Percentiles rank a stretch among this genome's conserved stretches.
phyloP scores from a whole-genome alignment of 2,113 vertebrate species.

The Amia ocellicauda region DNA sequence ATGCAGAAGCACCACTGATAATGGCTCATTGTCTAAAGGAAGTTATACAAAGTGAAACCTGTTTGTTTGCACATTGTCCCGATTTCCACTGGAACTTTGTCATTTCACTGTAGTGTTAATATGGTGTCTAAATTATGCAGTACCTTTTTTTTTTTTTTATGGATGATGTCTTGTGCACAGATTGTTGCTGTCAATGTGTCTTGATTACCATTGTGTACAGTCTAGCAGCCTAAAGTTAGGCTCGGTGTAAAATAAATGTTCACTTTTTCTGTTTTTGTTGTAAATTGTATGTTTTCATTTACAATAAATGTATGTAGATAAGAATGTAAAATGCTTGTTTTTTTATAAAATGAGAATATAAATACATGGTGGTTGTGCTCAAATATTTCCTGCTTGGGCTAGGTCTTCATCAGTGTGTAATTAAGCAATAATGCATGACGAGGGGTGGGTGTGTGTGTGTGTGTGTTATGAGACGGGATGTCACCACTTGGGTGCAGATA shows the following conservation, averaged over 20 bases:
- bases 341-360: too few species aligned
- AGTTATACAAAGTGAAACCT: constrained; percentile 64
- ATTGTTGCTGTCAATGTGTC: constrained; percentile 66
- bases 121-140: constrained; percentile 61
- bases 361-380: too few species aligned
- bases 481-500: too few species aligned
- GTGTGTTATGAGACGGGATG: too few species aligned
- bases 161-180: constrained; percentile 69
- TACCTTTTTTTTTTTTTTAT: constrained; percentile 42
- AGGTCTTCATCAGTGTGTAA: too few species aligned
- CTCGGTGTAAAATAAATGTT: constrained; percentile 67
- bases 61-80: constrained; percentile 68
- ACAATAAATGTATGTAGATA: constrained; percentile 80
- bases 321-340: constrained; percentile 47
- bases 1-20: constrained; percentile 65
- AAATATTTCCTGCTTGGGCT: too few species aligned
- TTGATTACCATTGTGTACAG: constrained; percentile 71
- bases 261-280: constrained; percentile 68
- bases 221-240: constrained; percentile 61
- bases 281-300: constrained; percentile 76
- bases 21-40: constrained; percentile 52
- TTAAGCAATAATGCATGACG: too few species aligned
- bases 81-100: constrained; percentile 78
- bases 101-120: constrained; percentile 81
- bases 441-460: too few species aligned